phyloP scores from a whole-genome alignment of 2,797 vertebrate genomes.

The Malurus leucopterus region DNA sequence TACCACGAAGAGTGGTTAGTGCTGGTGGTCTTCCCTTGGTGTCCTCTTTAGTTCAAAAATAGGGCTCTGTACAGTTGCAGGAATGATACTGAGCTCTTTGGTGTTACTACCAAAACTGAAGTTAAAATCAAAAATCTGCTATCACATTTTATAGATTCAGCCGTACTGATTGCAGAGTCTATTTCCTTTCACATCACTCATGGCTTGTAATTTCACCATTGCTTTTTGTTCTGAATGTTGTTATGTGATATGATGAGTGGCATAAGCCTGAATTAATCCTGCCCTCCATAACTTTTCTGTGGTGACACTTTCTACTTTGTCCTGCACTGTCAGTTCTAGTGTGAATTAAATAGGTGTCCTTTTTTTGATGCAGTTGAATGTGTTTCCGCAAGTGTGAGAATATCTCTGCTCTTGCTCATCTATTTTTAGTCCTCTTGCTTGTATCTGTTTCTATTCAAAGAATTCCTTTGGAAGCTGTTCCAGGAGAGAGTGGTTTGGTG shows the following conservation, averaged over 20 bases:
- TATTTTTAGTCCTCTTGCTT: slow-evolving; percentile 73
- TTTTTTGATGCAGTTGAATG: not conserved
- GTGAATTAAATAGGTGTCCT: not conserved
- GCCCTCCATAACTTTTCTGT: not conserved
- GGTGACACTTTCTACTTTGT: not conserved
- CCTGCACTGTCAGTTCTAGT: not conserved
- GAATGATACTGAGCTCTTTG: not conserved
- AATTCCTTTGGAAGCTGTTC: slow-evolving; percentile 63
- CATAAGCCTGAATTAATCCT: not conserved
- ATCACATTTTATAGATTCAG: not conserved
- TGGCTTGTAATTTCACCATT: not conserved
- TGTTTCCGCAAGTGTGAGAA: slow-evolving; percentile 15
- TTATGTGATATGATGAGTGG: not conserved
- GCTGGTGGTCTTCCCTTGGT: not conserved
- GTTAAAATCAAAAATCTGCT: not conserved
- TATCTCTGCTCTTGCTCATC: slow-evolving; percentile 5
- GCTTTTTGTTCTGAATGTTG: not conserved
- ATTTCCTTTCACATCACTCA: not conserved
- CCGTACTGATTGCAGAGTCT: not conserved
- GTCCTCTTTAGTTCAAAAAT: not conserved
- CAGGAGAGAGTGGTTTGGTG: not conserved
- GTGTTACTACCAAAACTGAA: not conserved
- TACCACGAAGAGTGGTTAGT: not conserved
- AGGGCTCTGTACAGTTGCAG: not conserved
- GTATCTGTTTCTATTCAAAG: slow-evolving; percentile 70